Base-by-base conservation (phyloP, 2,888 invertebrate species). In the Mythimna albipuncta region DNA sequence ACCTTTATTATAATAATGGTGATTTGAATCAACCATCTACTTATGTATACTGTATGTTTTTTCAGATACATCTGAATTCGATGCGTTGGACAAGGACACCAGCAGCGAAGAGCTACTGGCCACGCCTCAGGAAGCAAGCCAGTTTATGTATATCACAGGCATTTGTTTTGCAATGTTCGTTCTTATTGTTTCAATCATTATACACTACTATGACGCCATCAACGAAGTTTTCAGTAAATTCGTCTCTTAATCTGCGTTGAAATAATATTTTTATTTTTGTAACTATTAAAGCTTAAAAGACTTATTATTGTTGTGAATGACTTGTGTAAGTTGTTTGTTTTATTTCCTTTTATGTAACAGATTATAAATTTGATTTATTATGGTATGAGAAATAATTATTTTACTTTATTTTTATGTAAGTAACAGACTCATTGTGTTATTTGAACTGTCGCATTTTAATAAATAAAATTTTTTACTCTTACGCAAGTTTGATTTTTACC, bases 81-180 rank as follows among this genome's bases (percentile, higher is more conserved):
- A 95, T 82, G 94, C 94, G 0, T 90, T 96, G 69, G 96, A 96
- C 83, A 91, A 94, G 35, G 97, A 97, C 71, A 89, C 94, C 0
- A 96, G 96, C 81, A 96, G 94, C 77, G 95, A 97, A 80, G 95
- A 97, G 78, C 90, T 96, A 19, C 88, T 96, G 19, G 96, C 97
- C 21, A 95, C 96, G 11, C 97, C 96, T 0, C 96, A 96, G 67
- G 97, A 97, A 88, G 97, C 97, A 35, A 97, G 97, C 81, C 97
- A 97, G 88, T 96, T 97, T 58, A 96, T 97, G 92, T 97, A 97
- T 85, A 93, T 97, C 44, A 93, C 96, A 3, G 97, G 97, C 61
- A 95, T 98, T 69, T 95, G 96, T 61, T 96, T 97, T 83, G 97
- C 98, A 16, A 92, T 98, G 89, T 85, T 98, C 7, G 97, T 98